These are phyloP conservation scores for Panagrolaimus sp. DNA, from an alignment of 1,140 invertebrate species.

Conservation along the genomic window DNA sequence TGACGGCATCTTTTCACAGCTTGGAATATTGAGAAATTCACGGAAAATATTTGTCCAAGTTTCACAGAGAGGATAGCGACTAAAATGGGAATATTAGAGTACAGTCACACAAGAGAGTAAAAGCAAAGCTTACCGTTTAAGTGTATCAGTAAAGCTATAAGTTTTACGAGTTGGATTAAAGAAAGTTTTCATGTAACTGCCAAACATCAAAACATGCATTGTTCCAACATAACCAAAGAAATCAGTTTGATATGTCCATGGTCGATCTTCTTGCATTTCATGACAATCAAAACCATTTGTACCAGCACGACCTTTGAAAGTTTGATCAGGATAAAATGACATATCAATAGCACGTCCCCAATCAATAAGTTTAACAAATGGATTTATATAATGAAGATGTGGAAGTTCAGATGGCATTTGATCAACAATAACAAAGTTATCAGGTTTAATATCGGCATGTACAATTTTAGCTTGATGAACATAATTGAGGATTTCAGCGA, in stretches of 20 bases:
- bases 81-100: constrained; percentile 18
- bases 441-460: constrained; percentile 40
- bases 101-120: too few species aligned
- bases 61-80: constrained; percentile 23
- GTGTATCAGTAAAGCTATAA: background rate
- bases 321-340: constrained; percentile 20
- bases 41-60: constrained; percentile 34
- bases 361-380: constrained; percentile 39
- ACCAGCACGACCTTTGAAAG: constrained; percentile 37
- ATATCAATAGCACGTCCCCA: constrained; percentile 43
- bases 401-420: too few species aligned
- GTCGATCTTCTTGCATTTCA: constrained; percentile 33
- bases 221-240: constrained; percentile 38
- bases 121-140: background rate
- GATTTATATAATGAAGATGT: background rate
- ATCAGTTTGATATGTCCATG: constrained; percentile 45
- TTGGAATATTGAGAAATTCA: constrained; percentile 40
- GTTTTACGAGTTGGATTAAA: background rate
- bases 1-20: constrained; percentile 28
- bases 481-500: constrained; percentile 26
- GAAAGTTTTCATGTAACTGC: constrained; percentile 28
- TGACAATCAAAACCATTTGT: constrained; percentile 41
- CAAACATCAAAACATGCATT: constrained; percentile 33
- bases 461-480: constrained; percentile 37
- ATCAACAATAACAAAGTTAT: constrained; percentile 29